Conservation (phyloP, 2,888 invertebrate species). For the Nineta flava region DNA sequence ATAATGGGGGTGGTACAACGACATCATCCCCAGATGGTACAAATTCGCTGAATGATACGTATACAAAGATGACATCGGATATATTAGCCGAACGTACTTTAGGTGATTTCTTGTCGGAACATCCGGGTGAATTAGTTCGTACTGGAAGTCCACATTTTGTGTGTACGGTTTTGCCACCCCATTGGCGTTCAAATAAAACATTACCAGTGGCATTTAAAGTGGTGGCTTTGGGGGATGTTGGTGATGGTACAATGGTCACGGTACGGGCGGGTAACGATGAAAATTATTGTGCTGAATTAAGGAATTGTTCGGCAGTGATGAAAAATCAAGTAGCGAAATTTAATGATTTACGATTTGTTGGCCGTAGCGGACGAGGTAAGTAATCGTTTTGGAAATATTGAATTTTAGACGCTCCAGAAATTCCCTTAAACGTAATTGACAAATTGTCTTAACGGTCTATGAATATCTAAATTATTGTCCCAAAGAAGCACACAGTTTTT, state of each 20-base stretch:
- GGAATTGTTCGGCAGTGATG: slow-evolving; percentile 89
- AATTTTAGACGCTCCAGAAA: too few species aligned
- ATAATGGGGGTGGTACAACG: slow-evolving; percentile 32
- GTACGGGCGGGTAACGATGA: slow-evolving; percentile 94
- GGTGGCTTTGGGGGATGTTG: slow-evolving; percentile 78
- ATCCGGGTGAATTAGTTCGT: slow-evolving; percentile 81
- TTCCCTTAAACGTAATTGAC: too few species aligned
- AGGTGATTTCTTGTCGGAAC: slow-evolving; percentile 72
- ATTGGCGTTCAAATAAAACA: slow-evolving; percentile 96
- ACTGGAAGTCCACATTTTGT: slow-evolving; percentile 93
- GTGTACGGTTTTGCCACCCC: slow-evolving; percentile 80
- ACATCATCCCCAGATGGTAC: slow-evolving; percentile 56
- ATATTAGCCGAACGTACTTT: slow-evolving; percentile 68
- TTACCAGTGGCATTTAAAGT: slow-evolving; percentile 92
- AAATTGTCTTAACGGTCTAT: too few species aligned
- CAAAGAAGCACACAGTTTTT: not conserved
- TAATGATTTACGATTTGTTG: slow-evolving; percentile 93
- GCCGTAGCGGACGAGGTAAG: slow-evolving; percentile 91
- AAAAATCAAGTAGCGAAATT: slow-evolving; percentile 96
- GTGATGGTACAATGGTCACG: slow-evolving; percentile 87
- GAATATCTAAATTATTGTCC: not conserved
- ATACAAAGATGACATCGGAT: slow-evolving; percentile 65
- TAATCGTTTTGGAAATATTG: too few species aligned
- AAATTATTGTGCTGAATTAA: slow-evolving; percentile 84
- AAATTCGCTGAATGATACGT: slow-evolving; percentile 58